These are phyloP conservation scores for Reticulitermes lucifugus DNA, from an alignment of 2,888 invertebrate genomes.

Conservation along the genomic window DNA sequence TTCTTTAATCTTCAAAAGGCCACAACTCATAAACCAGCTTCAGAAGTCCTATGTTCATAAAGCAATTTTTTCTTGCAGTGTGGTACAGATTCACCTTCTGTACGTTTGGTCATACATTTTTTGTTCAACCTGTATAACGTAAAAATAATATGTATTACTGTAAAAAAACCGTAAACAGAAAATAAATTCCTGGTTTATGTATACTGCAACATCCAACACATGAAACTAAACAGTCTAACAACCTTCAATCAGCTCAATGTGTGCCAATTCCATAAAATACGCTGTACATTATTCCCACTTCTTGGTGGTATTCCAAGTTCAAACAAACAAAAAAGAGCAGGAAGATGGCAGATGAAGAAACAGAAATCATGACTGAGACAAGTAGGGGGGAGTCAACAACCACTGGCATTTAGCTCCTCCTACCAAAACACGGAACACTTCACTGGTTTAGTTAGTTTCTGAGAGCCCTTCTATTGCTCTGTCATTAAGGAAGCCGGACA, in stretches of 20 bases:
- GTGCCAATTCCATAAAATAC: constrained; percentile 7
- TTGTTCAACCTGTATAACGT: no score
- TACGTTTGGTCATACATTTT: no score
- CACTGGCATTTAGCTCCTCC: neutral
- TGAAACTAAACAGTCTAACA: neutral
- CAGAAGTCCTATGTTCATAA: no score
- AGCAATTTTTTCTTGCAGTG: no score
- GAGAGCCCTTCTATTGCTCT: constrained; percentile 22
- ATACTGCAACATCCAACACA: no score
- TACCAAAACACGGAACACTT: constrained; percentile 36
- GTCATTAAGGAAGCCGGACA: constrained; percentile 32
- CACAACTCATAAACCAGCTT: no score
- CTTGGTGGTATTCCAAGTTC: neutral
- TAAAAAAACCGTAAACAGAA: no score
- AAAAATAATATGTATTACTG: no score
- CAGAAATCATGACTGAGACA: neutral
- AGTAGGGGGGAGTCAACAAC: neutral
- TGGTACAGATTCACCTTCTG: no score
- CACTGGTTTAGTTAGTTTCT: constrained; percentile 21
- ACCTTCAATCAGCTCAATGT: constrained; percentile 5
- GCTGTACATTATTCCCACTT: neutral
- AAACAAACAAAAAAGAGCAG: no score
- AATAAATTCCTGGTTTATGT: no score
- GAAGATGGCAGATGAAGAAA: neutral
- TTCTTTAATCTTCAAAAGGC: no score